Evolutionary conservation across 1,140 invertebrate species (phyloP), one percentile per base, ranked within the genome.

Genomic region (Drosophila murphyi): DNA sequence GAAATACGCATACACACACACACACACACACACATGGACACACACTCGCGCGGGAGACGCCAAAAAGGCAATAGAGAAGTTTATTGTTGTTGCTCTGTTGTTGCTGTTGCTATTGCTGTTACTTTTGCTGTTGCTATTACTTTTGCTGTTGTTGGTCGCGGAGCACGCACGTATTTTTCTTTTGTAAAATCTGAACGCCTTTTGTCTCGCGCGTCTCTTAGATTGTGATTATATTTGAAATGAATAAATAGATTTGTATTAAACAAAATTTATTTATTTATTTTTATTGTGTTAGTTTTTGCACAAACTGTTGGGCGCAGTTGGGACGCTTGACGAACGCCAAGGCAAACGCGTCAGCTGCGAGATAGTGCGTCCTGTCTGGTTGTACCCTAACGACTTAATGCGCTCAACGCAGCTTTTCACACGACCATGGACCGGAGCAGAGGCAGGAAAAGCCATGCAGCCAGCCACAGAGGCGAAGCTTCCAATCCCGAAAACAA

Each of bases 341-440:
- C 73, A 80, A 78, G 72, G 67, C 71, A 74, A 72, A 68, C 78
- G 80, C 85, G 78, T 51, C 86, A 90, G 71, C 81, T 83, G 74
- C 78, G 71, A 62, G 43, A 63, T 74, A 73, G 76, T 88, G 89
- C 89, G 89, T 91, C 89, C 89, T 89, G 65, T 80, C 89, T 91
- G 89, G 89, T 91, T 91, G 89, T 89, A 89, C 81, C 88, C 88
- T 86, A 85, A 88, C 89, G 83, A 91, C 89, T 91, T 91, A 91
- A 91, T 91, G 88, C 88, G 88, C 88, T 91, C 88, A 85, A 88
- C 85, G 76, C 81, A 89, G 81, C 81, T 91, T 91, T 91, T 89
- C 83, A 76, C 89, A 91, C 88, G 88, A 76, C 83, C 88, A 89
- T 91, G 89, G 88, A 91, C 87, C 80, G 39, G 78, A 89, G 74